These are phyloP conservation scores for Microctonus hyperodae DNA, from an alignment of 2,888 invertebrate genomes.

Conservation along the genomic window DNA sequence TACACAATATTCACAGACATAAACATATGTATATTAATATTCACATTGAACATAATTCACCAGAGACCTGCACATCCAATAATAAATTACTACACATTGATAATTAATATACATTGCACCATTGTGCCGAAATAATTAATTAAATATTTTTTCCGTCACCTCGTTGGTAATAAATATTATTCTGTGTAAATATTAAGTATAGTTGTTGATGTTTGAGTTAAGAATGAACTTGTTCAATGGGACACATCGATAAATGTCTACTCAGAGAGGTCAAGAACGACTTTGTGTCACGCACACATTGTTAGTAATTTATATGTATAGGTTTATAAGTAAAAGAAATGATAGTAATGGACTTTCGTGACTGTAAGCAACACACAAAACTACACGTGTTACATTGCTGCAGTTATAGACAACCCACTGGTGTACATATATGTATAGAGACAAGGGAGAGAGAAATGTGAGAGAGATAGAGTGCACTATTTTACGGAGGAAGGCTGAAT, in stretches of 20 bases:
- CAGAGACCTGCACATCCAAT: constrained; percentile 14
- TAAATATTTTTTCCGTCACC: background rate
- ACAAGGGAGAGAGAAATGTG: too few relatives aligned
- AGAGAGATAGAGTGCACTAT: background rate
- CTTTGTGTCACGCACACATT: constrained; percentile 27
- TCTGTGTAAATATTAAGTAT: constrained; percentile 6
- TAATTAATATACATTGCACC: too few relatives aligned
- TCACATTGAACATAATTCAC: constrained; percentile 10
- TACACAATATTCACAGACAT: background rate
- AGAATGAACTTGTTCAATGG: constrained; percentile 10
- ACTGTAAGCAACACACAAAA: constrained; percentile 31
- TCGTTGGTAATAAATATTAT: background rate
- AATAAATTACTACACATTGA: constrained; percentile 23
- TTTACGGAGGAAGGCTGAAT: constrained; percentile 8
- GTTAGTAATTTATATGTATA: background rate
- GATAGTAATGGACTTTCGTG: constrained; percentile 37
- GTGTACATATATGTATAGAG: background rate
- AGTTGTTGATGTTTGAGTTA: background rate
- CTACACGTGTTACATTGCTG: constrained; percentile 34
- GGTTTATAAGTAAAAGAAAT: constrained; percentile 13
- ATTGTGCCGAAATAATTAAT: background rate
- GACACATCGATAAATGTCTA: constrained; percentile 30
- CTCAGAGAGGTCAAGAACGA: constrained; percentile 32
- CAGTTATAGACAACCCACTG: constrained; percentile 18
- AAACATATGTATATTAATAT: constrained; percentile 17